phyloP scores from a whole-genome alignment of 2,797 vertebrate species.

The Muscicapa striata region DNA sequence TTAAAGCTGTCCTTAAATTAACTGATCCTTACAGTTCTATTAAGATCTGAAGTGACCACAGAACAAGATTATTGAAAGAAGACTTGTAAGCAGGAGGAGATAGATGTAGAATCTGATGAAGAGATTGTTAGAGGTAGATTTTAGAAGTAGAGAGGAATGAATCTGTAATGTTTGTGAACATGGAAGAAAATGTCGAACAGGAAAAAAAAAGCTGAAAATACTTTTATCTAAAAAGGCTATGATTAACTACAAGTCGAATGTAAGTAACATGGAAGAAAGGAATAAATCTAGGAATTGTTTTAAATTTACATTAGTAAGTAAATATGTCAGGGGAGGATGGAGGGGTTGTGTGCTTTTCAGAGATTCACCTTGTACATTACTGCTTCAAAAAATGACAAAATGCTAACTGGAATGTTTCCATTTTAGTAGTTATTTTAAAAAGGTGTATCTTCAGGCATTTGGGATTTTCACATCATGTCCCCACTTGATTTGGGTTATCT shows the following conservation, averaged over 20 bases:
- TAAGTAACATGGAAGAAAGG: background rate
- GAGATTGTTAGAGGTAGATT: background rate
- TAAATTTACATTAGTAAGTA: background rate
- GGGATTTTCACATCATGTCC: background rate
- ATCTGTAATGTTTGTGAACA: background rate
- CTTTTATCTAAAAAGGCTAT: background rate
- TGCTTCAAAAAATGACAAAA: background rate
- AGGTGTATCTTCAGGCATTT: background rate
- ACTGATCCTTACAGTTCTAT: background rate
- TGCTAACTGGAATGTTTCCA: background rate
- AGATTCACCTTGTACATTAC: background rate
- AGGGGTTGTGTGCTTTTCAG: background rate
- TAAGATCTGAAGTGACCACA: background rate
- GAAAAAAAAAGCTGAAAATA: background rate
- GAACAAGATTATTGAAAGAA: background rate
- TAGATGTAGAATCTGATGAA: background rate
- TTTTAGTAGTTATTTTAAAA: slow-evolving; percentile 1
- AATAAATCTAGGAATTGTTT: background rate
- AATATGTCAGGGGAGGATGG: rapidly evolving
- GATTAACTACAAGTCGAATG: background rate
- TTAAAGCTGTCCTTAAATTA: background rate
- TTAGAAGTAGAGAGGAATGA: background rate
- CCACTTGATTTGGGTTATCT: background rate
- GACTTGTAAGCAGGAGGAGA: background rate
- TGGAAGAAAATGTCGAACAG: background rate